Evolutionary conservation across 1,140 invertebrate genomes (phyloP).

Genomic region (Drosophila pseudoananassae): DNA sequence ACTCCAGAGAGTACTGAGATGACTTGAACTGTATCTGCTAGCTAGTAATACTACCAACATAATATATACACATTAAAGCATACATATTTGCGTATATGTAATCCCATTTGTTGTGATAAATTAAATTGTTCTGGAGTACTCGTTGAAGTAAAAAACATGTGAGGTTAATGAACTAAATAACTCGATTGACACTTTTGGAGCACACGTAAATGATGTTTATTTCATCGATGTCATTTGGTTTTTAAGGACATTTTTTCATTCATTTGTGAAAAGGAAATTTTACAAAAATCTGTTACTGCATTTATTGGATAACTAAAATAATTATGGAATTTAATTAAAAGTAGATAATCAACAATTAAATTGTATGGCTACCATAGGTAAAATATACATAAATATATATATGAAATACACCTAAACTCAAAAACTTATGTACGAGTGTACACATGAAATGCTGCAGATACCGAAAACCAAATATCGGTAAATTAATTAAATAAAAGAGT

Average conservation of each 20-base stretch:
- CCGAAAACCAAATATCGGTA: slow-evolving; percentile 57
- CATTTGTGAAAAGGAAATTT: slow-evolving; percentile 13
- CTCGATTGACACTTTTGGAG: slow-evolving; percentile 43
- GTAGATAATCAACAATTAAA: slow-evolving; percentile 75
- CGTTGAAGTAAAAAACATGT: slow-evolving; percentile 36
- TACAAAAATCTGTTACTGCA: slow-evolving; percentile 33
- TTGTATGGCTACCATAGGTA: slow-evolving; percentile 72
- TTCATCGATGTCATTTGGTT: slow-evolving; percentile 23
- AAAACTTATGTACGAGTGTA: slow-evolving; percentile 11
- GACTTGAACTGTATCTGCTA: slow-evolving; percentile 47
- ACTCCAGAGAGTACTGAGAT: slow-evolving; percentile 12
- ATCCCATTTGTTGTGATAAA: slow-evolving; percentile 74
- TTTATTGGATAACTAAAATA: slow-evolving; percentile 43
- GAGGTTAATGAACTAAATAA: slow-evolving; percentile 35
- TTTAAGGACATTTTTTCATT: not conserved
- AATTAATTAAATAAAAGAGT: slow-evolving; percentile 74
- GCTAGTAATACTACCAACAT: slow-evolving; percentile 30
- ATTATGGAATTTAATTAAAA: slow-evolving; percentile 70
- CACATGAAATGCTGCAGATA: slow-evolving; percentile 18
- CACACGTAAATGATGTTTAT: slow-evolving; percentile 32
- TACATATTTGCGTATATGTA: slow-evolving; percentile 41
- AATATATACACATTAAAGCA: slow-evolving; percentile 16
- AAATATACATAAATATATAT: slow-evolving; percentile 40
- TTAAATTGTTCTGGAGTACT: slow-evolving; percentile 53
- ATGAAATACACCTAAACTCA: slow-evolving; percentile 33